Conservation (phyloP, 2,797 vertebrate genomes). For the Lepilemur septentrionalis region DNA sequence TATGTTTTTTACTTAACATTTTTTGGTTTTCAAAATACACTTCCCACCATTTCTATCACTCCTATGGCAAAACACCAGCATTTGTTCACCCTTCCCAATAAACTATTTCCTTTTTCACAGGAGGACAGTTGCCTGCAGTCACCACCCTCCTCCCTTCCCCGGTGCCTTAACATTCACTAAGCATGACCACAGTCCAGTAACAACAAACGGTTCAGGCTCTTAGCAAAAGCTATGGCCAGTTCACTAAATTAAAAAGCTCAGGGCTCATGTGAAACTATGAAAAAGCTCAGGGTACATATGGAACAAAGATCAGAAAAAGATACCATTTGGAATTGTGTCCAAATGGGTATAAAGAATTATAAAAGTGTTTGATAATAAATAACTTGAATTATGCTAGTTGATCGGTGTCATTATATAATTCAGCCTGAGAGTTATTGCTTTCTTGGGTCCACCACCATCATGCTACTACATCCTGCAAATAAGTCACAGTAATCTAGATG, state of each 20-base stretch:
- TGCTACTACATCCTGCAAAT: too few relatives aligned
- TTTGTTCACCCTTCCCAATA: background rate
- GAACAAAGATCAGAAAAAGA: background rate
- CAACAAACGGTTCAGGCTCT: background rate
- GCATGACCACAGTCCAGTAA: background rate
- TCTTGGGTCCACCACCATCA: background rate
- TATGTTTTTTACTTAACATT: background rate
- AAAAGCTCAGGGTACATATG: background rate
- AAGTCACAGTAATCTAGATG: background rate
- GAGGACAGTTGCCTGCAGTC: background rate
- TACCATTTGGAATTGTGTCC: background rate
- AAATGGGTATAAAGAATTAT: background rate
- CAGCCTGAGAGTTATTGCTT: background rate
- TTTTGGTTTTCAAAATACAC: background rate
- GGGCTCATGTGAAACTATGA: background rate
- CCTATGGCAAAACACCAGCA: background rate
- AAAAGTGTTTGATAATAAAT: background rate
- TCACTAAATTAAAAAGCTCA: background rate
- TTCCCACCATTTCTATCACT: background rate
- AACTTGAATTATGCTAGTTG: background rate
- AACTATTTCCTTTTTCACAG: background rate
- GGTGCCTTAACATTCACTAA: background rate
- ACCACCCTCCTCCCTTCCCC: background rate
- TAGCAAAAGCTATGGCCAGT: background rate
- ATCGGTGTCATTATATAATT: background rate